Percentiles rank a stretch among this genome's conserved stretches.
Conservation (phyloP, 2,797 vertebrate species). For the Siniperca undulata region DNA sequence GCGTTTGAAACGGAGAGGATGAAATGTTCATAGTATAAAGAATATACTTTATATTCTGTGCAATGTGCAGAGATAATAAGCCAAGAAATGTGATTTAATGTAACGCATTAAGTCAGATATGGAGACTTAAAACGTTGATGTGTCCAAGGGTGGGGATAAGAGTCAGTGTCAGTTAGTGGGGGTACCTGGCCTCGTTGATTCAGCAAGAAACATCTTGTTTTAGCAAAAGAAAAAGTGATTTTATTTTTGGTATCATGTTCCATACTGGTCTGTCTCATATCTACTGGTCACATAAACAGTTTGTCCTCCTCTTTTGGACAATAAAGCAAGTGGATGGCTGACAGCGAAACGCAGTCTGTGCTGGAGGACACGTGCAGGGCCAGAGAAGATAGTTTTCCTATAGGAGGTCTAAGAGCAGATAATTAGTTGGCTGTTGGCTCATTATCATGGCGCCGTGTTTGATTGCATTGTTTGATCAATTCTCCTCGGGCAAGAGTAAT, state of each 20-base stretch:
- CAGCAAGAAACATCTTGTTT: too few species aligned
- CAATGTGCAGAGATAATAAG: not conserved
- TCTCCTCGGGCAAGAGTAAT: slow-evolving; percentile 61
- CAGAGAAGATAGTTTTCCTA: slow-evolving; percentile 21
- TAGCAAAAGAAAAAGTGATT: not conserved
- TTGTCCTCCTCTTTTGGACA: not conserved
- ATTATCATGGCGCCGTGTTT: slow-evolving; percentile 33
- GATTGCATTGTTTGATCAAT: slow-evolving; percentile 61
- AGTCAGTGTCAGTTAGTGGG: too few species aligned
- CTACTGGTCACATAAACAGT: not conserved
- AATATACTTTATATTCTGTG: not conserved
- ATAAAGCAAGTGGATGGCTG: not conserved
- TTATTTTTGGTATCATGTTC: not conserved
- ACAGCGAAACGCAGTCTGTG: not conserved
- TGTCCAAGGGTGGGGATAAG: too few species aligned
- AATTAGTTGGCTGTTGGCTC: slow-evolving; percentile 57
- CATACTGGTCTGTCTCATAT: not conserved
- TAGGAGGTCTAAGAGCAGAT: slow-evolving; percentile 42
- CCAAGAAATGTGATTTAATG: too few species aligned
- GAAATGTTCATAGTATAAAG: not conserved
- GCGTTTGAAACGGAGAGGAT: too few species aligned
- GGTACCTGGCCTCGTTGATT: too few species aligned
- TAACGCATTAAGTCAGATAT: too few species aligned
- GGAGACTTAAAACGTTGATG: not conserved
- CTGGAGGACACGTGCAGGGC: slow-evolving; percentile 15